A percentile compares a stretch with the other conserved stretches of the same genome.
phyloP scores from a whole-genome alignment of 1,140 invertebrate genomes.

The Pogonomyrmex barbatus region DNA sequence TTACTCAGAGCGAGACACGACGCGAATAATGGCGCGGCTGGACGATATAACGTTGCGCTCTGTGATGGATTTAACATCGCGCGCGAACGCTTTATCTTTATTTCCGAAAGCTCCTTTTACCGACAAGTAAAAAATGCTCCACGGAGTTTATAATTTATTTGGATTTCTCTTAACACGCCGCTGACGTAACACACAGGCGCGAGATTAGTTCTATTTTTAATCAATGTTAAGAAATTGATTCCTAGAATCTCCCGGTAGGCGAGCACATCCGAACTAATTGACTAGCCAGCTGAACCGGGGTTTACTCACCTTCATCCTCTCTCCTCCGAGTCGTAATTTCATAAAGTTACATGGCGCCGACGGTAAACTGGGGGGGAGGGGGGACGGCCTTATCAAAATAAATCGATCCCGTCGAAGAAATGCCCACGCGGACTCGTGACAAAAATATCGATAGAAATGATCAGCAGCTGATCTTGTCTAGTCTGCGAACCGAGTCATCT shows the following conservation, averaged over 20 bases:
- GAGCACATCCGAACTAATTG: background rate
- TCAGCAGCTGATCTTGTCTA: background rate
- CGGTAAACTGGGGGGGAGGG: background rate
- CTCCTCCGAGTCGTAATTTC: slow-evolving; percentile 1
- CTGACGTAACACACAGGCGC: background rate
- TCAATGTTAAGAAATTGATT: slow-evolving; percentile 16
- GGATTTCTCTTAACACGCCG: background rate
- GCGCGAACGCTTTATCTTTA: slow-evolving; percentile 15
- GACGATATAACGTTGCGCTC: slow-evolving; percentile 15
- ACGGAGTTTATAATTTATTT: background rate
- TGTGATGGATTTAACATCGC: slow-evolving; percentile 12
- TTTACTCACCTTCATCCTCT: background rate
- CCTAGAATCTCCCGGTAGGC: background rate
- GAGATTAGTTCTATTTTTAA: slow-evolving; percentile 11
- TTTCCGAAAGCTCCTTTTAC: background rate
- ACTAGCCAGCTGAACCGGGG: background rate
- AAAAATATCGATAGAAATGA: slow-evolving; percentile 23
- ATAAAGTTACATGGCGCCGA: slow-evolving; percentile 13
- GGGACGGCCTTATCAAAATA: background rate
- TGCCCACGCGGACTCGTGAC: background rate
- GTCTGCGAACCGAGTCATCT: background rate
- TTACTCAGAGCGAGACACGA: slow-evolving; percentile 22
- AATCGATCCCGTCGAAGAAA: background rate
- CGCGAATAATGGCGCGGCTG: slow-evolving; percentile 39
- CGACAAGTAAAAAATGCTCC: background rate